Conservation (phyloP, 2,797 vertebrate genomes). For the Clamator glandarius region DNA sequence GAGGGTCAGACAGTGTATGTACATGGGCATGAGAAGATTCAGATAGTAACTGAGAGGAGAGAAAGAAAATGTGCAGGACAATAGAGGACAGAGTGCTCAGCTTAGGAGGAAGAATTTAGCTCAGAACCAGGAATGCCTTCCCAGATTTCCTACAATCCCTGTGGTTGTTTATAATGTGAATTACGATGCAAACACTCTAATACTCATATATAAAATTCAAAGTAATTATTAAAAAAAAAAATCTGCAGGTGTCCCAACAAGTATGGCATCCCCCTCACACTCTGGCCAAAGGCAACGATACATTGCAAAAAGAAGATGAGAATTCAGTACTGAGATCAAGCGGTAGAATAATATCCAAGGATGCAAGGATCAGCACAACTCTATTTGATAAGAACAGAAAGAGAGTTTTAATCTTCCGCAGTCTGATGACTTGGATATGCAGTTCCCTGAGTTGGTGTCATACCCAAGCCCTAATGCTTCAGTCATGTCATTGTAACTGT, state of each 20-base stretch:
- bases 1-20: background rate
- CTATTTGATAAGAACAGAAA: background rate
- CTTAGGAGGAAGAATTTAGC: background rate
- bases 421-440: background rate
- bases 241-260: background rate
- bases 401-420: background rate
- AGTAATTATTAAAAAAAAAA: background rate
- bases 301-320: slow-evolving; percentile 15
- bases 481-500: background rate
- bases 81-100: background rate
- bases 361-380: background rate
- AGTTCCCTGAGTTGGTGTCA: background rate
- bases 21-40: background rate
- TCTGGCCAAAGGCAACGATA: slow-evolving; percentile 43
- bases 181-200: background rate
- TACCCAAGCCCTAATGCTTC: background rate
- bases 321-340: background rate
- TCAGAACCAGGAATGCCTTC: background rate
- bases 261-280: background rate
- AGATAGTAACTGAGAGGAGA: background rate
- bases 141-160: background rate
- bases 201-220: background rate
- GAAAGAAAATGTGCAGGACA: background rate
- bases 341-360: background rate
- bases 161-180: background rate